A percentile compares a stretch with the other conserved stretches of the same genome.
Evolutionary conservation across 1,140 invertebrate species (phyloP).

Genomic region (Elysia chlorotica): DNA sequence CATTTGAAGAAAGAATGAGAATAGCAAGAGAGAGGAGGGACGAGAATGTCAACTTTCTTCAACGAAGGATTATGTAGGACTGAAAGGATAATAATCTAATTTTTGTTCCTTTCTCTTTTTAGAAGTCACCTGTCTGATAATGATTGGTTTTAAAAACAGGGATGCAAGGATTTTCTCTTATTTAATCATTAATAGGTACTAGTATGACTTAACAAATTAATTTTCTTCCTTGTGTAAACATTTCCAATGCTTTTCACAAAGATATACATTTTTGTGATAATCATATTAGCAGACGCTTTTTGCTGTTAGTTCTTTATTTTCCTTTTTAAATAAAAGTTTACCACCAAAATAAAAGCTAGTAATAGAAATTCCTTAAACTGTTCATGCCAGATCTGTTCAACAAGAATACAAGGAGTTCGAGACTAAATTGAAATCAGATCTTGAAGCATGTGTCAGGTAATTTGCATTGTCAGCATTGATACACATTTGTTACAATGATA

Average conservation of each 20-base stretch:
- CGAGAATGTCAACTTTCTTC: slow-evolving; percentile 51
- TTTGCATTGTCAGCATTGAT: too few relatives aligned
- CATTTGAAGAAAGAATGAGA: slow-evolving; percentile 49
- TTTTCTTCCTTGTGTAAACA: not conserved
- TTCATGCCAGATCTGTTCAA: slow-evolving; percentile 41
- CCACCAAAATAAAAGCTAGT: not conserved
- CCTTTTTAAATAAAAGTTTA: not conserved
- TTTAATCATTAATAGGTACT: not conserved
- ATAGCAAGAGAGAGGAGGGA: slow-evolving; percentile 44
- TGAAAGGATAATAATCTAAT: too few relatives aligned
- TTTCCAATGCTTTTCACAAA: not conserved
- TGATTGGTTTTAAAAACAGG: not conserved
- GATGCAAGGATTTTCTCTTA: not conserved
- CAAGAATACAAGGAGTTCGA: slow-evolving; percentile 50
- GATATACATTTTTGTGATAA: not conserved
- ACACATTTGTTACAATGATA: too few relatives aligned
- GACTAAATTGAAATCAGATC: slow-evolving; percentile 40
- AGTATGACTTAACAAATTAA: not conserved
- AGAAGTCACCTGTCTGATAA: not conserved
- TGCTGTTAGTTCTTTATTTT: not conserved
- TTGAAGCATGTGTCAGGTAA: slow-evolving; percentile 51
- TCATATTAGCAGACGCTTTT: not conserved
- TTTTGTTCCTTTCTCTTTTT: slow-evolving; percentile 1
- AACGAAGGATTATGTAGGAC: slow-evolving; percentile 47
- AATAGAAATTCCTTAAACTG: not conserved